Evolutionary conservation across 2,888 invertebrate genomes (phyloP).

Genomic region (Noctua fimbriata): DNA sequence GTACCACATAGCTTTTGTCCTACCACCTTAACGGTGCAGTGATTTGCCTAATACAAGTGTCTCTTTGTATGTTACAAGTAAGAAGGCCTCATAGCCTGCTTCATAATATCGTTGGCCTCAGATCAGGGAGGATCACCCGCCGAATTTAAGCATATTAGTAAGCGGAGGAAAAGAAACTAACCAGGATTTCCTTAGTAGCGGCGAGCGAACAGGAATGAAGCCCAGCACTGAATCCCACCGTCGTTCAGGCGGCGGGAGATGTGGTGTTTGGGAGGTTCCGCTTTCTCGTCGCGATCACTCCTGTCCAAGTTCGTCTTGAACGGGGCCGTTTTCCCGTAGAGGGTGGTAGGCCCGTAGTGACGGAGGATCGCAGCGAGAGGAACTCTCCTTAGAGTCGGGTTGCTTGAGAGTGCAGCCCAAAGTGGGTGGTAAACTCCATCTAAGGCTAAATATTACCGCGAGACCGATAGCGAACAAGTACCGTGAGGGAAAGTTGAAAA

Average conservation of each 20-base stretch:
- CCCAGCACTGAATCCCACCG: constrained; percentile 90
- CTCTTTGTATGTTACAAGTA: background rate
- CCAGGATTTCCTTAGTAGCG: constrained; percentile 80
- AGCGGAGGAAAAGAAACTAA: constrained; percentile 93
- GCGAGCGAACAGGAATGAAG: constrained; percentile 89
- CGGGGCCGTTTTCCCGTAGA: constrained; percentile 78
- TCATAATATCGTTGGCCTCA: constrained; percentile 75
- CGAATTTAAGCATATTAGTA: constrained; percentile 92
- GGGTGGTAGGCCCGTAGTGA: constrained; percentile 89
- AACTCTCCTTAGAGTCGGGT: constrained; percentile 85
- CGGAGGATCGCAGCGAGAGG: constrained; percentile 73
- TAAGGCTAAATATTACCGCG: constrained; percentile 91
- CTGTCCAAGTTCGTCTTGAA: constrained; percentile 88
- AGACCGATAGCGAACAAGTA: constrained; percentile 92
- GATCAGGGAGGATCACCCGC: constrained; percentile 80
- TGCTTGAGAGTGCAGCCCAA: constrained; percentile 91
- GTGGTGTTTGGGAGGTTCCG: constrained; percentile 89
- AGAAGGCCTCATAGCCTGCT: constrained; percentile 26
- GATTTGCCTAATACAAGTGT: background rate
- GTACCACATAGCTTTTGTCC: constrained; percentile 9
- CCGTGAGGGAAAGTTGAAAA: constrained; percentile 93
- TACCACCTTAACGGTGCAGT: background rate
- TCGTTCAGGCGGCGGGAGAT: constrained; percentile 70
- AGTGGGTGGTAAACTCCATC: constrained; percentile 91
- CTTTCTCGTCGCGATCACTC: constrained; percentile 71